A percentile compares a stretch with the other conserved stretches of the same genome.
phyloP scores from a whole-genome alignment of 2,888 invertebrate genomes.

The Ptychoptera albimana region DNA sequence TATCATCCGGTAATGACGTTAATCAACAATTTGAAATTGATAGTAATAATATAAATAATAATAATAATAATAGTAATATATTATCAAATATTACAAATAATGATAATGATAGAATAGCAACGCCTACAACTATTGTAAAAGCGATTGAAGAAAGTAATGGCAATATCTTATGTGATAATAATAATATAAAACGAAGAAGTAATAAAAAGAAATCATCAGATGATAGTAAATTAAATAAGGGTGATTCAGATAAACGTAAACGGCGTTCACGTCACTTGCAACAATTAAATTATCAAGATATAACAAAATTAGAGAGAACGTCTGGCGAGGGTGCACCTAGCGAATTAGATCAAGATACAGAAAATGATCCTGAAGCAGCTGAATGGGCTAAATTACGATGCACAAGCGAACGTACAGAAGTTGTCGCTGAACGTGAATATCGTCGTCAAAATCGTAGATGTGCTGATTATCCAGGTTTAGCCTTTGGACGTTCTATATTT shows the following conservation, averaged over 20 bases:
- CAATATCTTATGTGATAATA: slow-evolving; percentile 2
- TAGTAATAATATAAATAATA: slow-evolving; percentile 2
- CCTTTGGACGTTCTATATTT: slow-evolving; percentile 82
- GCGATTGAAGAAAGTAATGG: neutral
- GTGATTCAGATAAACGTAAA: neutral
- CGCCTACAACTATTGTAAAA: neutral
- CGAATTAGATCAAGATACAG: slow-evolving; percentile 37
- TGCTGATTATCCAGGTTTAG: slow-evolving; percentile 83
- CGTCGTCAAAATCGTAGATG: slow-evolving; percentile 59
- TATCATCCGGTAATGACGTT: neutral
- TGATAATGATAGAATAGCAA: neutral
- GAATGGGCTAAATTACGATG: slow-evolving; percentile 75
- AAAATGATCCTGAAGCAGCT: slow-evolving; percentile 61
- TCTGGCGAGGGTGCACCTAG: slow-evolving; percentile 24
- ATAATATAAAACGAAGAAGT: neutral
- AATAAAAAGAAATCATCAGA: neutral
- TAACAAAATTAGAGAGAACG: slow-evolving; percentile 18
- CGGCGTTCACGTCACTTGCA: neutral
- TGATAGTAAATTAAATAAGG: neutral
- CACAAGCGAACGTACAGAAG: slow-evolving; percentile 77
- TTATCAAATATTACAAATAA: neutral
- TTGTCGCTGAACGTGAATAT: slow-evolving; percentile 69
- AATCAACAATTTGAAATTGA: neutral
- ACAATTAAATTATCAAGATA: slow-evolving; percentile 5
- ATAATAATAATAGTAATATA: slow-evolving; percentile 1